These are phyloP conservation scores for Chloroclysta siterata DNA, from an alignment of 2,888 invertebrate species.

Conservation along the genomic window DNA sequence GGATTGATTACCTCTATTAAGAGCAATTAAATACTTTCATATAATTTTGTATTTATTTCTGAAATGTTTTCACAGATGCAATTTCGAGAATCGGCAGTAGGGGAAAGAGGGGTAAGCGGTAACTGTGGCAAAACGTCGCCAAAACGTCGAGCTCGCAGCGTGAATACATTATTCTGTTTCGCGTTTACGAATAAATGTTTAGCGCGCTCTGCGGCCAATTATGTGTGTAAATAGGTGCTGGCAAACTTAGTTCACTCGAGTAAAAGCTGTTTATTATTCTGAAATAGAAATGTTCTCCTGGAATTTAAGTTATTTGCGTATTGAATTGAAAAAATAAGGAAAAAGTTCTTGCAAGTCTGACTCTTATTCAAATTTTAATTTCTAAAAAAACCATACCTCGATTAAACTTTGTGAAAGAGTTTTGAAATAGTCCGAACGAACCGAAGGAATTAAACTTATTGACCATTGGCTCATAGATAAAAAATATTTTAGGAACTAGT, in stretches of 20 bases:
- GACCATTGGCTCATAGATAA: too few relatives aligned
- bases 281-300: conserved; percentile 31
- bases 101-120: conserved; percentile 40
- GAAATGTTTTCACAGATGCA: too few relatives aligned
- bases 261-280: conserved; percentile 40
- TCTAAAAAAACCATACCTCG: too few relatives aligned
- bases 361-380: too few relatives aligned
- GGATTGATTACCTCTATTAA: too few relatives aligned
- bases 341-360: too few relatives aligned
- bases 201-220: conserved; percentile 55
- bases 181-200: conserved; percentile 58
- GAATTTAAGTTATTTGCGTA: background rate
- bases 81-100: conserved; percentile 25
- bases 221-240: conserved; percentile 38
- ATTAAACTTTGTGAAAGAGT: too few relatives aligned
- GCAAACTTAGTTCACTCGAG: conserved; percentile 36
- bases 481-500: too few relatives aligned
- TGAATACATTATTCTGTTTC: conserved; percentile 61
- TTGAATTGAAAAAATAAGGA: conserved; percentile 1
- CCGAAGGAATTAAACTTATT: too few relatives aligned
- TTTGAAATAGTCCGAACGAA: too few relatives aligned
- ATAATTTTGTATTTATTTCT: too few relatives aligned
- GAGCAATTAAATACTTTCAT: too few relatives aligned
- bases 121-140: conserved; percentile 44
- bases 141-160: conserved; percentile 49